These are phyloP conservation scores for Diogma glabrata DNA, from an alignment of 2,888 invertebrate species.

Conservation along the genomic window DNA sequence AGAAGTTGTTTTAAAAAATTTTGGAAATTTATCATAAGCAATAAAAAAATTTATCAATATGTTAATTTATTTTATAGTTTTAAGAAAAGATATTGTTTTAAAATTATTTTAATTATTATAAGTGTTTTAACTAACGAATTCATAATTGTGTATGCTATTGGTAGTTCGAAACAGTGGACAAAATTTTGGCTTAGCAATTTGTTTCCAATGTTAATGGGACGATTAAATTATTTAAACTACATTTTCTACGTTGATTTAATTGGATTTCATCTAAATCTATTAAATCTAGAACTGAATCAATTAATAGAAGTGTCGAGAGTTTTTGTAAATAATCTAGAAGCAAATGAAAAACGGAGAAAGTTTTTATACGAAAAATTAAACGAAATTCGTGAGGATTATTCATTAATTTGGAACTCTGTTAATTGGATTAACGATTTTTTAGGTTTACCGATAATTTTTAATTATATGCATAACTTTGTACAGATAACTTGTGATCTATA, in stretches of 20 bases:
- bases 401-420: neutral
- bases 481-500: slow-evolving; percentile 2
- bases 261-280: neutral
- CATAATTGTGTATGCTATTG: neutral
- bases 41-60: too few relatives aligned
- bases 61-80: too few relatives aligned
- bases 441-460: neutral
- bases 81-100: neutral
- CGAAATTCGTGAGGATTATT: neutral
- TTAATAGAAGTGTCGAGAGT: neutral
- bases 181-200: neutral
- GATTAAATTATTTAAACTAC: neutral
- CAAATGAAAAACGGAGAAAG: too few relatives aligned
- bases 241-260: neutral
- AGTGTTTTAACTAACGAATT: neutral
- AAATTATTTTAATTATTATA: neutral
- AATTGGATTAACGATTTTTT: slow-evolving; percentile 1
- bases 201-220: neutral
- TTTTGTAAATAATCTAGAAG: too few relatives aligned
- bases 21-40: too few relatives aligned
- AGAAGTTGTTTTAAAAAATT: neutral
- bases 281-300: neutral
- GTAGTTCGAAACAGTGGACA: neutral
- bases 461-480: neutral
- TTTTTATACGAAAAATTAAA: neutral